A percentile compares a stretch with the other conserved stretches of the same genome.
These are phyloP conservation scores for Brachypodius melanocephalos DNA, from an alignment of 2,113 vertebrate genomes.

Conservation along the genomic window DNA sequence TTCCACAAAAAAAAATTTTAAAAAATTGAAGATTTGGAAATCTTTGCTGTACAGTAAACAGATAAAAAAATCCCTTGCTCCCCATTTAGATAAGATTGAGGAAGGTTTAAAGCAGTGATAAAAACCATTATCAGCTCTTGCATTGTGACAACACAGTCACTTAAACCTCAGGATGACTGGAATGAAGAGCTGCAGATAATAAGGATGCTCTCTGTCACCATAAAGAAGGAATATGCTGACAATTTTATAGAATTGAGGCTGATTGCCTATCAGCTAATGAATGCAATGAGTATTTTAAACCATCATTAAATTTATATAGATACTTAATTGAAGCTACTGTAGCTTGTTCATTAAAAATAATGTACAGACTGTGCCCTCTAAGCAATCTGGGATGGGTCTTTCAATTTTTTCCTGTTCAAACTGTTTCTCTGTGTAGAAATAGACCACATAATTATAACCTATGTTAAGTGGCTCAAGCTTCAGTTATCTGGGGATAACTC, in stretches of 20 bases:
- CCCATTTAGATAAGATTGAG: not conserved
- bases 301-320: constrained; percentile 6
- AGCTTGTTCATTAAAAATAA: constrained; percentile 33
- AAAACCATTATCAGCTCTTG: not conserved
- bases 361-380: not conserved
- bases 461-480: not conserved
- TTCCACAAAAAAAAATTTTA: not conserved
- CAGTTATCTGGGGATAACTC: not conserved
- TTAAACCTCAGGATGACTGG: not conserved
- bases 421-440: not conserved
- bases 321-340: constrained; percentile 7
- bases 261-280: constrained; percentile 11
- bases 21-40: not conserved
- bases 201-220: constrained; percentile 10
- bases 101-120: not conserved
- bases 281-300: constrained; percentile 1
- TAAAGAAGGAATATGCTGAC: not conserved
- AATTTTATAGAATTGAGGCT: not conserved
- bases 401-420: not conserved
- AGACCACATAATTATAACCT: constrained; percentile 1
- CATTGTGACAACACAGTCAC: not conserved
- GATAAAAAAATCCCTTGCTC: not conserved
- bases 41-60: not conserved
- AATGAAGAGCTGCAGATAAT: not conserved
- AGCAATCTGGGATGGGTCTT: not conserved